Evolutionary conservation across 2,113 vertebrate genomes (phyloP).

Genomic region (Pomatorhinus ruficollis): DNA sequence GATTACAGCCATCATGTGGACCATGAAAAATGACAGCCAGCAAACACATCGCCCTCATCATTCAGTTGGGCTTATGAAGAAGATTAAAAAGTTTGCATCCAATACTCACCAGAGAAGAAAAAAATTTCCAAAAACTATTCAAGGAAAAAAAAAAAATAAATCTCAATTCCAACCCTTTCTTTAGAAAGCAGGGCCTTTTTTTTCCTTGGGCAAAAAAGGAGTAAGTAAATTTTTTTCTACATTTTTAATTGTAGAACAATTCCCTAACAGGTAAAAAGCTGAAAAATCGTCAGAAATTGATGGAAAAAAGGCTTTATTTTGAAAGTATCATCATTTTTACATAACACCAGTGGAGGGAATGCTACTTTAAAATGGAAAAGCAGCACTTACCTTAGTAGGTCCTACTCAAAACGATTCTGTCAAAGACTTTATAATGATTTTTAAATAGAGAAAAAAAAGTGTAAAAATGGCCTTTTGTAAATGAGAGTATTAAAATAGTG

Average conservation of each 20-base stretch:
- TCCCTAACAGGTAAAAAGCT: neutral
- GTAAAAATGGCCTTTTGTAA: neutral
- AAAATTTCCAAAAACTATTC: neutral
- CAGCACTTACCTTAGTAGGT: neutral
- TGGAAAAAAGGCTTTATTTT: neutral
- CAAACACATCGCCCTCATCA: neutral
- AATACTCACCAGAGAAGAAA: neutral
- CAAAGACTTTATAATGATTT: neutral
- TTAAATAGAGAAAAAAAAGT: neutral
- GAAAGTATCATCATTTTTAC: neutral
- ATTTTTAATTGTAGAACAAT: neutral
- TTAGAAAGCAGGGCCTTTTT: fast-evolving
- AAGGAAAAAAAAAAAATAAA: neutral
- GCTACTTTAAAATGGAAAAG: neutral
- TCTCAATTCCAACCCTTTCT: neutral
- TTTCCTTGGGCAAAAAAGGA: fast-evolving
- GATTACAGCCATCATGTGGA: neutral
- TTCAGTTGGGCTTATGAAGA: neutral
- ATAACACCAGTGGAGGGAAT: neutral
- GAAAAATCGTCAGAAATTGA: neutral
- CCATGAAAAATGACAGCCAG: neutral
- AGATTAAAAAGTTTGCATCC: neutral
- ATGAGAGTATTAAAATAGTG: neutral
- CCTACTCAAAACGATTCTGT: neutral
- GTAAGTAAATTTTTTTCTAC: neutral